Percentiles rank a stretch among this genome's conserved stretches.
Evolutionary conservation across 2,797 vertebrate genomes (phyloP).

Genomic region (Emys orbicularis): DNA sequence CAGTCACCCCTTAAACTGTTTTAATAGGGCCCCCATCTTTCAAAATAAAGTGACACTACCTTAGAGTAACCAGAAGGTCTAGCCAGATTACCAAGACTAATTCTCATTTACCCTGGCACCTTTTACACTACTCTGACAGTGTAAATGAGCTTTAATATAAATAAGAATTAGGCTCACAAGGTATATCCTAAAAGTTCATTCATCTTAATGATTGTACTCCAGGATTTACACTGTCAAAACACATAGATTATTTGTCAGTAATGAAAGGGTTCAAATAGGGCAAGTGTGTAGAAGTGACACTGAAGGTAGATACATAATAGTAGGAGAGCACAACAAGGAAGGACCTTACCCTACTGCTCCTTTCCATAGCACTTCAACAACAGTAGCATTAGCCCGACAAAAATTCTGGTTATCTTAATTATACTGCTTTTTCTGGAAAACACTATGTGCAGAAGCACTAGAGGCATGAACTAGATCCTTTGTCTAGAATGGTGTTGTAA

Average conservation of each 20-base stretch:
- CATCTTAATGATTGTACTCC: conserved; percentile 24
- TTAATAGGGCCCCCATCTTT: not conserved
- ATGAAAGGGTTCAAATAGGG: not conserved
- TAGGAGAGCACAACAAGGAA: not conserved
- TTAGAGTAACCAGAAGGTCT: not conserved
- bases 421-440: not conserved
- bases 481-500: not conserved
- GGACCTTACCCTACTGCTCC: not conserved
- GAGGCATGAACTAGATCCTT: not conserved
- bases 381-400: not conserved
- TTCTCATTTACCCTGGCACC: not conserved
- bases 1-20: not conserved
- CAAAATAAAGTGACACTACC: not conserved
- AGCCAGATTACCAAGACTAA: fast-evolving
- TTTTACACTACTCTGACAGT: not conserved
- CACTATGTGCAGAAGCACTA: not conserved
- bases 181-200: conserved; percentile 1
- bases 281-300: not conserved
- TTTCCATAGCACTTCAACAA: not conserved
- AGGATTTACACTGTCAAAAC: not conserved
- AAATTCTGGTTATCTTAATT: not conserved
- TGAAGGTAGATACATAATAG: not conserved
- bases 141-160: conserved; percentile 43
- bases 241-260: conserved; percentile 19
- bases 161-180: not conserved